Evolutionary conservation across 2,888 invertebrate species (phyloP), one percentile per base, ranked within the genome.

Genomic region (Dryobota labecula): DNA sequence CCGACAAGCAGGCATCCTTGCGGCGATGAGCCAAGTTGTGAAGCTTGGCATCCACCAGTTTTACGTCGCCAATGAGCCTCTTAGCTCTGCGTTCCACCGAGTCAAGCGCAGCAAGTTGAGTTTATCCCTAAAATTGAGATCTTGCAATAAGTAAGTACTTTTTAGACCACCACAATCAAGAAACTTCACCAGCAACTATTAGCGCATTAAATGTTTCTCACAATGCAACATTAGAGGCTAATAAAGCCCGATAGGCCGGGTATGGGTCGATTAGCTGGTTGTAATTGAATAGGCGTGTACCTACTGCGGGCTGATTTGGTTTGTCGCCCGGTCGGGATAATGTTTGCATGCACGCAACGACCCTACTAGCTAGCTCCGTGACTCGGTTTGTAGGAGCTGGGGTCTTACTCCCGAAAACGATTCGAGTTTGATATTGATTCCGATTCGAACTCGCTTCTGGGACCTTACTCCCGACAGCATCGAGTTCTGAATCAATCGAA

Each of bases 251-350:
- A 76, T 75, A 80, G 70, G 64, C 63, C 63, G 63, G 65, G 83
- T 86, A 87, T 84, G 83, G 77, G 78, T 69, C 88, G 87, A 91
- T 92, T 90, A 91, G 88, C 76, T 69, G 27, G 45, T 53, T 47
- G 85, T 92, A 92, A 93, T 92, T 92, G 91, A 91, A 91, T 90
- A 90, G 88, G 85, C 90, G 82, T 90, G 91, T 92, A 87, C n/a
- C n/a, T n/a, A n/a, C 78, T 70, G 69, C 62, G 63, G n/a, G 70
- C 67, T 84, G 84, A 85, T 86, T 86, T 80, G 41, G 72, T 61
- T n/a, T n/a, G n/a, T n/a, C n/a, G n/a, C n/a, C n/a, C 68, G 69
- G 66, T 75, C 68, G 80, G 45, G 58, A 69, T 87, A 86, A 88
- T 87, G 86, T 78, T 69, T 33, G 54, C 56, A 64, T 49, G 73